phyloP scores from a whole-genome alignment of 2,113 vertebrate genomes.

The Antigone vipio region DNA sequence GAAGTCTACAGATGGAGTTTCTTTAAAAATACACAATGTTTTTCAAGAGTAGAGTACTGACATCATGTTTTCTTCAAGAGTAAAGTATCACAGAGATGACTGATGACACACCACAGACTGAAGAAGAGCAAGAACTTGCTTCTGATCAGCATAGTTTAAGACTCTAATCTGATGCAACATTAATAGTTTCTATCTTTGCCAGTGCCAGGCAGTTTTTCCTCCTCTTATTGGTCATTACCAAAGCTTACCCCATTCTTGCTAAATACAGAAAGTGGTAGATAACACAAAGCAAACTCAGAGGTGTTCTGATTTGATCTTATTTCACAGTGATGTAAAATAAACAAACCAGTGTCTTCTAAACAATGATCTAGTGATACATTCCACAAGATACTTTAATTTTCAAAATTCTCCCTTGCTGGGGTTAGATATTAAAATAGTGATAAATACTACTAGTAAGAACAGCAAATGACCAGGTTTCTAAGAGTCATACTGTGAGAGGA shows the following conservation, averaged over 20 bases:
- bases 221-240: not conserved
- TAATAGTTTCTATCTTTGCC: not conserved
- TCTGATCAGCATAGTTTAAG: not conserved
- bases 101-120: not conserved
- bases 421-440: not conserved
- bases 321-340: not conserved
- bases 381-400: not conserved
- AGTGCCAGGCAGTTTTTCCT: not conserved
- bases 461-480: not conserved
- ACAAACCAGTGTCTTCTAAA: not conserved
- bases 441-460: not conserved
- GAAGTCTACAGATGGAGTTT: conserved; percentile 9
- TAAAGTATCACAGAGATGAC: not conserved
- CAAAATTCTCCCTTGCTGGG: not conserved
- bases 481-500: not conserved
- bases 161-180: not conserved
- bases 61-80: not conserved
- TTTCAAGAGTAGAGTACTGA: conserved; percentile 2
- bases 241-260: not conserved
- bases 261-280: not conserved
- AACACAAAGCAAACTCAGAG: rapidly evolving
- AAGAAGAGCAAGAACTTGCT: not conserved
- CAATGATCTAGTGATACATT: not conserved
- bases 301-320: not conserved
- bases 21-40: not conserved